Evolutionary conservation across 1,140 invertebrate species (phyloP), one percentile per base, ranked within the genome.

Genomic region (Drosophila pallidifrons): DNA sequence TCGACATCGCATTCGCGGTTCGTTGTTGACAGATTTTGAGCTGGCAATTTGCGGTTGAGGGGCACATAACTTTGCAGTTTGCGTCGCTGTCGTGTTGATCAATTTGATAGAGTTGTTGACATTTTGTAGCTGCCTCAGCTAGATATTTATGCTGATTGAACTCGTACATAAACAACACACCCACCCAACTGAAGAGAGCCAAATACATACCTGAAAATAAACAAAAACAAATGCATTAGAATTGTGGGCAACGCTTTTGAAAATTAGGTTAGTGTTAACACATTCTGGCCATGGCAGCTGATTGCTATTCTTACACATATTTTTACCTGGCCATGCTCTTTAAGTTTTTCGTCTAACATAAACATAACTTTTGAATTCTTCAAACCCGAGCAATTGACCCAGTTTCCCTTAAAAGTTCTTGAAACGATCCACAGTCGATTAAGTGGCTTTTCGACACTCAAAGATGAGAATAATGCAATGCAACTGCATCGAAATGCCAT

Each of bases 51-150:
- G 68, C 61, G 82, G 54, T 55, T 43, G 11, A 65, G 54, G 49
- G 8, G 51, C 52, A 63, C 73, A 75, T 61, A 75, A 71, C 46
- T 73, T 38, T 45, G 35, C 41, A 73, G 64, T 35, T n/a, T 47
- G 70, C 68, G 41, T 61, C 61, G 54, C 51, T 69, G 54, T 75
- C 65, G 75, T 80, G 58, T 71, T 51, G 80, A 69, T 78, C 64
- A 49, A 8, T 73, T 68, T 72, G 82, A 87, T 88, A 83, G 80
- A 87, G 83, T 78, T 87, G 82, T 87, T 87, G 80, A 87, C 85
- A 87, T 89, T 87, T 87, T 46, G 72, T 41, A 41, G 63, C 65
- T 79, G 71, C 81, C 74, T 45, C 63, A 60, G 78, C 45, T 51
- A 85, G 74, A 88, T 74, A 63, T 72, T 72, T 87, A 89, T 87